These are phyloP conservation scores for Physeter macrocephalus DNA, from an alignment of 2,113 vertebrate species.

Conservation along the genomic window DNA sequence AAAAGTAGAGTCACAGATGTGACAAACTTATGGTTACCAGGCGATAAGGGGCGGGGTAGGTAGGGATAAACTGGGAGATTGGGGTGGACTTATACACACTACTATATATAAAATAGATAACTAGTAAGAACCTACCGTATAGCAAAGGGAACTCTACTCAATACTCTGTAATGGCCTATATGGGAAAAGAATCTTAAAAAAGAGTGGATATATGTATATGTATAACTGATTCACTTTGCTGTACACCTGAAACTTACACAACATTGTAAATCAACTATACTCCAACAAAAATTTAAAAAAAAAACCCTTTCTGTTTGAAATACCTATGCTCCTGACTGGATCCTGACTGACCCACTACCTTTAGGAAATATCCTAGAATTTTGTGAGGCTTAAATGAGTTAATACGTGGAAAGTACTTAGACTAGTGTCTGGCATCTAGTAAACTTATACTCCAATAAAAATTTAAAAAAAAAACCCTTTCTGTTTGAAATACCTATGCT, in stretches of 20 bases:
- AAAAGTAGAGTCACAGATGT: background rate
- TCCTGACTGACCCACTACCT: background rate
- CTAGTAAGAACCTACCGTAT: background rate
- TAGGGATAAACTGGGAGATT: background rate
- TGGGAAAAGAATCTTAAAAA: background rate
- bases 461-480: rapidly evolving
- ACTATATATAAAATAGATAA: too few relatives aligned
- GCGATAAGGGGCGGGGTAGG: background rate
- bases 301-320: background rate
- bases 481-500: background rate
- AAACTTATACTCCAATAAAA: background rate
- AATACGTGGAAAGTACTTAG: background rate
- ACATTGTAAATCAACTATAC: background rate
- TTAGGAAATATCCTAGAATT: background rate
- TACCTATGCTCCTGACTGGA: background rate
- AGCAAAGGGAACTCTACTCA: background rate
- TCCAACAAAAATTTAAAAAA: rapidly evolving
- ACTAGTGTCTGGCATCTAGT: background rate
- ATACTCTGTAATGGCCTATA: background rate
- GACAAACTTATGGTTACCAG: background rate
- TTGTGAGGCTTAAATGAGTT: background rate
- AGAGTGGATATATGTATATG: background rate
- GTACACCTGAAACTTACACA: background rate
- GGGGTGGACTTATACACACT: background rate
- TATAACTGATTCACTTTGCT: background rate